phyloP scores from a whole-genome alignment of 2,888 invertebrate genomes.

The Spisula subtruncata region DNA sequence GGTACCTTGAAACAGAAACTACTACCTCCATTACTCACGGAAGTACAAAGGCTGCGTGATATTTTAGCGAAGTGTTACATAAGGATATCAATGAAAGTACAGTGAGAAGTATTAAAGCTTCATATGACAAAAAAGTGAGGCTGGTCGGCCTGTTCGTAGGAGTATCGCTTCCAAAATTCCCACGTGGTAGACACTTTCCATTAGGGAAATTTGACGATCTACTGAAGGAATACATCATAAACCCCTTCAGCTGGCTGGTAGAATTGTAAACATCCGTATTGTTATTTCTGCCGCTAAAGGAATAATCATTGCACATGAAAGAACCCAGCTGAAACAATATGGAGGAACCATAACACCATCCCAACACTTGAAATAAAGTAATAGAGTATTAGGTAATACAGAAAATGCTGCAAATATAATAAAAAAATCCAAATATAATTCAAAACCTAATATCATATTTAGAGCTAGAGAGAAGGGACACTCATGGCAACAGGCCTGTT shows the following conservation, averaged over 20 bases:
- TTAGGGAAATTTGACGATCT: slow-evolving; percentile 33
- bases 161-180: slow-evolving; percentile 30
- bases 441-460: no score
- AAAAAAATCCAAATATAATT: no score
- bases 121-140: no score
- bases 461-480: no score
- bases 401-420: no score
- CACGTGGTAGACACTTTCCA: slow-evolving; percentile 47
- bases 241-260: slow-evolving; percentile 38
- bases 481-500: no score
- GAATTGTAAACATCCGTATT: slow-evolving; percentile 45
- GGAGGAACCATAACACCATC: slow-evolving; percentile 39
- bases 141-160: no score
- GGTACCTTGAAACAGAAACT: no score
- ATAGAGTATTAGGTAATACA: no score
- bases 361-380: no score
- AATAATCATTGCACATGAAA: slow-evolving; percentile 38
- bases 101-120: background rate
- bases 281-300: slow-evolving; percentile 47
- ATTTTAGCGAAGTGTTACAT: slow-evolving; percentile 36
- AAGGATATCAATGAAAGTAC: slow-evolving; percentile 56
- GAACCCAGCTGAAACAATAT: slow-evolving; percentile 36
- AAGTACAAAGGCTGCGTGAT: slow-evolving; percentile 35
- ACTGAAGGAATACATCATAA: slow-evolving; percentile 33
- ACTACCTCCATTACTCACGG: slow-evolving; percentile 50